phyloP scores from a whole-genome alignment of 2,797 vertebrate species.

The Clarias pachynema region DNA sequence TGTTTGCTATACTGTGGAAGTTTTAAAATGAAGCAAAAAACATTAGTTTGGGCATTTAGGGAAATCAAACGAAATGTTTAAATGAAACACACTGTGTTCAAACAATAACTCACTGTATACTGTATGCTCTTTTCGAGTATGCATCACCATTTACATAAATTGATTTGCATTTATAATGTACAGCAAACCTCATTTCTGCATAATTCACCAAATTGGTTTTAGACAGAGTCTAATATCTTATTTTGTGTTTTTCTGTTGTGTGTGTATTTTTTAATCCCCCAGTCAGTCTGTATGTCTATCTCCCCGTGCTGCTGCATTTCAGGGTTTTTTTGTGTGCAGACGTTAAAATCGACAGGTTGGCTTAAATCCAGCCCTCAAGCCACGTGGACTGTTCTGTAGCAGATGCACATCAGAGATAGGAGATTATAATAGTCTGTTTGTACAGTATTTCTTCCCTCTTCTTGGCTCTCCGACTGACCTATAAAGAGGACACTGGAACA shows the following conservation, averaged over 20 bases:
- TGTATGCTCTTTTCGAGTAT: neutral
- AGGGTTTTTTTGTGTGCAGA: neutral
- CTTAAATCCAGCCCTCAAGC: slow-evolving; percentile 59
- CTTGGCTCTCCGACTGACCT: slow-evolving; percentile 43
- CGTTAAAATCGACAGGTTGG: slow-evolving; percentile 49
- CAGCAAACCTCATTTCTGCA: neutral
- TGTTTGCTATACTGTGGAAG: neutral
- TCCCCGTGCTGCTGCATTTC: slow-evolving; percentile 23
- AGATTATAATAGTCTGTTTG: slow-evolving; percentile 48
- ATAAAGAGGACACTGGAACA: slow-evolving; percentile 51
- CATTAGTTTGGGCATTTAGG: neutral
- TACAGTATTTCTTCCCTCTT: slow-evolving; percentile 44
- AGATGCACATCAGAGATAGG: slow-evolving; percentile 62
- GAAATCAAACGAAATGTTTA: neutral
- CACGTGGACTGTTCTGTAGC: slow-evolving; percentile 48
- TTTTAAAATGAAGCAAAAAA: neutral
- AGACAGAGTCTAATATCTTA: neutral
- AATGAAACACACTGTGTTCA: neutral
- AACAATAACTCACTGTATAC: neutral
- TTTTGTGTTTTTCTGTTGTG: neutral
- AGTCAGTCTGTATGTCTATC: neutral
- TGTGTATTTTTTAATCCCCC: neutral
- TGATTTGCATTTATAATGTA: neutral
- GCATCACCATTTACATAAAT: neutral
- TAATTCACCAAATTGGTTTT: neutral